Evolutionary conservation across 1,140 invertebrate genomes (phyloP), one percentile per base, ranked within the genome.

Genomic region (Amphibalanus amphitrite): DNA sequence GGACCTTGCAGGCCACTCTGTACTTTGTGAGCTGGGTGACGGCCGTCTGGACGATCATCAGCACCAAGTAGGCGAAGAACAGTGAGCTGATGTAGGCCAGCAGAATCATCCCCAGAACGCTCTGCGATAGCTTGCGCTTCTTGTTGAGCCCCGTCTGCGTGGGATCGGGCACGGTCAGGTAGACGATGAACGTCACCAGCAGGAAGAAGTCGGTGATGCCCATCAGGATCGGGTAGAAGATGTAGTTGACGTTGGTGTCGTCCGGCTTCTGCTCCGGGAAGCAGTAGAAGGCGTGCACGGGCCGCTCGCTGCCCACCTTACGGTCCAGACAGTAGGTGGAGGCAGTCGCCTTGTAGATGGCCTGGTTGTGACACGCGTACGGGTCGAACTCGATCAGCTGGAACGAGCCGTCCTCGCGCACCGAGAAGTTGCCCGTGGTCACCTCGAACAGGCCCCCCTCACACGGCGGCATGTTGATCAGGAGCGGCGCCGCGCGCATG

Each of bases 161-260:
- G 30, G 71, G 73, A 70, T 74, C 73, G 3, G 73, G 73, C 23
- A 72, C 73, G 10, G 71, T 72, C 26, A 74, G 71, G 69, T 74
- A 74, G 20, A 74, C 71, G 40, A 76, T 69, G 68, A 76, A 74
- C 26, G 75, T 74, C 26, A 76, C 70, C 10, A 76, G 70, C 69
- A 76, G 74, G 69, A 76, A 76, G 65, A 76, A 29, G 38, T 74
- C 75, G 13, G 73, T 74, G 64, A 76, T 74, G 28, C 70, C 72
- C 6, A 76, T 71, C 28, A 76, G 74, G 15, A 73, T 73, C 23
- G 75, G 73, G 70, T 74, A 76, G 65, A 67, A 28, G 38, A 74
- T 71, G 29, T 74, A 73, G 40, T 70, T 73, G 8, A 74, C 74
- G n/a, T 17, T 67, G 10, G 65, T 59, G 47, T 59, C 47, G 65